Conservation (phyloP, 53 echinoderm and acorn worm species). For the Actinopyga echinites region DNA sequence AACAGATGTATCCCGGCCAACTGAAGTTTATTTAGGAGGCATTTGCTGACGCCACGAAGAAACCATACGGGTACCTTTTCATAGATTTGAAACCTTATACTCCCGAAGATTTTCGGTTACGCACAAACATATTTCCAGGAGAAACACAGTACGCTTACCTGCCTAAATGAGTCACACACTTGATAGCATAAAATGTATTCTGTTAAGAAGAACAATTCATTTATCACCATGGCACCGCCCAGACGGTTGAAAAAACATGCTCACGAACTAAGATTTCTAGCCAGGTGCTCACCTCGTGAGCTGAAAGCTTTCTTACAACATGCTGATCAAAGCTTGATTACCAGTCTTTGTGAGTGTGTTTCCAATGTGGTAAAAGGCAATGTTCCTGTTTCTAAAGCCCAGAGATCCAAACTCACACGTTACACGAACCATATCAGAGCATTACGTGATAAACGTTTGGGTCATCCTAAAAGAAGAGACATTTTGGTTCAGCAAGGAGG, state of each 20-base stretch:
- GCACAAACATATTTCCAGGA: constrained; percentile 37
- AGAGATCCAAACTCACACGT: constrained; percentile 35
- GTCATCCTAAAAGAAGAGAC: constrained; percentile 25
- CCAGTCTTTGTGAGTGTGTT: constrained; percentile 54
- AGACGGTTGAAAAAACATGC: constrained; percentile 51
- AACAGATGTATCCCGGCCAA: constrained; percentile 8
- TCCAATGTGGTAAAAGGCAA: constrained; percentile 50
- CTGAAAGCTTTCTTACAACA: constrained; percentile 61
- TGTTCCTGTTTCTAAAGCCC: constrained; percentile 33
- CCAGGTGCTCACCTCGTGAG: constrained; percentile 49
- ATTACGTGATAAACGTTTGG: constrained; percentile 26
- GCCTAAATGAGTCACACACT: no score
- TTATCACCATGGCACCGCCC: no score
- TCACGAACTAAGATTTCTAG: constrained; percentile 57
- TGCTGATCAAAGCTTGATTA: constrained; percentile 54
- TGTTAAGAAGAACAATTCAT: no score
- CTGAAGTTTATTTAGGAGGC: background rate
- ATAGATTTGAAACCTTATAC: constrained; percentile 36
- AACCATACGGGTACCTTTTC: constrained; percentile 25
- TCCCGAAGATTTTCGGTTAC: constrained; percentile 26
- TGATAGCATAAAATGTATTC: no score
- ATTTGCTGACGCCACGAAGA: background rate
- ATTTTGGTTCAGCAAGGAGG: constrained; percentile 53
- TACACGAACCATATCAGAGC: constrained; percentile 9
- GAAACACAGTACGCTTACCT: background rate